Conservation (phyloP, 2,113 vertebrate genomes). For the Zosterops lateralis region DNA sequence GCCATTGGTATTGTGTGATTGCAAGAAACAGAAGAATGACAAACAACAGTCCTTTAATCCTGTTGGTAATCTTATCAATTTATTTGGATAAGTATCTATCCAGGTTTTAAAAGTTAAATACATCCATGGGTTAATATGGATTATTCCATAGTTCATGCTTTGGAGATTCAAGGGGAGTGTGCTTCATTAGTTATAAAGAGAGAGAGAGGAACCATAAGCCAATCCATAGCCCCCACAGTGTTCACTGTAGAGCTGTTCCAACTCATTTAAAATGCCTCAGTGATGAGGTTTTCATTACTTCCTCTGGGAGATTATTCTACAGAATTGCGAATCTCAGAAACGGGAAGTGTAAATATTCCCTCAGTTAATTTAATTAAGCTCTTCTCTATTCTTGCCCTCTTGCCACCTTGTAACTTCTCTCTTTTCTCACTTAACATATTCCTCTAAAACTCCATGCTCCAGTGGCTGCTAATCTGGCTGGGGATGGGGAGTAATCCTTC, state of each 20-base stretch:
- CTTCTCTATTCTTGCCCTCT: not conserved
- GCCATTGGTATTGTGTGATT: not conserved
- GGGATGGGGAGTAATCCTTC: not conserved
- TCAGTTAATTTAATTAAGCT: constrained; percentile 58
- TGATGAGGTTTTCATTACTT: constrained; percentile 49
- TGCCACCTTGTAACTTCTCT: constrained; percentile 1
- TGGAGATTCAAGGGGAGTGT: not conserved
- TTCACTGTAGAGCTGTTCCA: constrained; percentile 1
- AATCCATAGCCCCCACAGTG: not conserved
- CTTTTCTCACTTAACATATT: not conserved
- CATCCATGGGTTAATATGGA: not conserved
- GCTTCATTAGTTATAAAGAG: not conserved
- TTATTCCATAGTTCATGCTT: not conserved
- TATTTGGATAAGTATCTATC: not conserved
- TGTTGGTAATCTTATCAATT: not conserved
- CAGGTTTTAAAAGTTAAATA: not conserved
- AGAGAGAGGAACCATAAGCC: not conserved
- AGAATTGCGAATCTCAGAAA: constrained; percentile 50
- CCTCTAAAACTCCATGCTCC: not conserved
- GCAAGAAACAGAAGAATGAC: not conserved
- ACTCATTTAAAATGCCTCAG: constrained; percentile 42
- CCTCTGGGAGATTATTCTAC: constrained; percentile 35
- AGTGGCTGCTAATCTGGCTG: not conserved
- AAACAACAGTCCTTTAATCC: constrained; percentile 5
- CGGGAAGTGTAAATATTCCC: constrained; percentile 57